Evolutionary conservation across 1,140 invertebrate genomes (phyloP).

Genomic region (Procambarus virginalis): DNA sequence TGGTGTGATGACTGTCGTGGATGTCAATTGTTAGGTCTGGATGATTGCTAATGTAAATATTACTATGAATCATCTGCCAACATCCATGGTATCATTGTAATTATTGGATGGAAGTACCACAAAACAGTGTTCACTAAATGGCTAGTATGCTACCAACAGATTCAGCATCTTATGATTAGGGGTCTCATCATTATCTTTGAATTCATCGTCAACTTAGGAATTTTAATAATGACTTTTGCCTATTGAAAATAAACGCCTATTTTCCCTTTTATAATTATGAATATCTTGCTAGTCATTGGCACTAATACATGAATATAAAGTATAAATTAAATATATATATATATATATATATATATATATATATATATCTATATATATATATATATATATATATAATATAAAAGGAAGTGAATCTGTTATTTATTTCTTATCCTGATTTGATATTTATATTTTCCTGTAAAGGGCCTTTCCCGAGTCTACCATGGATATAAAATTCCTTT

Average conservation of each 20-base stretch:
- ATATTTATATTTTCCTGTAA: slow-evolving; percentile 49
- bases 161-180: slow-evolving; percentile 5
- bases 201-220: not conserved
- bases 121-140: slow-evolving; percentile 44
- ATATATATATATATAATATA: slow-evolving; percentile 22
- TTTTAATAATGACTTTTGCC: not conserved
- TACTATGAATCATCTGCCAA: slow-evolving; percentile 52
- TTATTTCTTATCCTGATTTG: slow-evolving; percentile 19
- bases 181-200: not conserved
- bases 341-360: slow-evolving; percentile 27
- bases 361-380: slow-evolving; percentile 50
- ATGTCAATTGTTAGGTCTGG: slow-evolving; percentile 39
- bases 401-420: not conserved
- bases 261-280: slow-evolving; percentile 34
- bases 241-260: not conserved
- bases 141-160: slow-evolving; percentile 41
- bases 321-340: slow-evolving; percentile 52
- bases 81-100: slow-evolving; percentile 33
- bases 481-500: not conserved
- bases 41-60: slow-evolving; percentile 51
- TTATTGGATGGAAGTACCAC: slow-evolving; percentile 1
- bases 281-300: slow-evolving; percentile 48
- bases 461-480: slow-evolving; percentile 40
- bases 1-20: slow-evolving; percentile 42
- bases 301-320: slow-evolving; percentile 21